phyloP scores from a whole-genome alignment of 2,797 vertebrate genomes.

The Arremon aurantiirostris region DNA sequence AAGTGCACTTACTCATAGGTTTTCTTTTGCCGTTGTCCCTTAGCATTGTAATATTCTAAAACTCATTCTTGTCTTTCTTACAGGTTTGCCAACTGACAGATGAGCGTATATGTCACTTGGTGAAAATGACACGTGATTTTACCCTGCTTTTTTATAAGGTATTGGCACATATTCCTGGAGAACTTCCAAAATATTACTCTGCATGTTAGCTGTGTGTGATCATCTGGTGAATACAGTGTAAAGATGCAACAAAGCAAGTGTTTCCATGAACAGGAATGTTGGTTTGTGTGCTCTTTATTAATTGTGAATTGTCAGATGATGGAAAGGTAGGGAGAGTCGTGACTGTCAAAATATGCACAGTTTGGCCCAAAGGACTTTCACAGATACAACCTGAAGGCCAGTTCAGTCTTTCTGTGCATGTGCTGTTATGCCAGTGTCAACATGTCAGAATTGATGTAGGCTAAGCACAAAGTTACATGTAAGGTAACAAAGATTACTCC shows the following conservation, averaged over 20 bases:
- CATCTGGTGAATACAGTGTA: neutral
- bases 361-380: neutral
- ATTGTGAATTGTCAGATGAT: neutral
- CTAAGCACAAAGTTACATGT: neutral
- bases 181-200: neutral
- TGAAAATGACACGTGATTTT: conserved; percentile 92
- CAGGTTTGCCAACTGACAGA: conserved; percentile 85
- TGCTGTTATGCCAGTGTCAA: neutral
- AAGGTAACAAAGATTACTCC: neutral
- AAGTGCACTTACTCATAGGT: neutral
- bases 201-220: neutral
- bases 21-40: neutral
- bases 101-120: conserved; percentile 81
- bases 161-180: neutral
- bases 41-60: neutral
- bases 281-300: neutral
- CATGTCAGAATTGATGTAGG: neutral
- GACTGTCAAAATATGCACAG: neutral
- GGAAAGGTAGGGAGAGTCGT: neutral
- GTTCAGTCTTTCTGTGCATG: neutral
- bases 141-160: conserved; percentile 94
- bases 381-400: neutral
- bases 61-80: neutral
- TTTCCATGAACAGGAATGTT: neutral
- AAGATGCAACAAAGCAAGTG: neutral